A percentile compares a stretch with the other conserved stretches of the same genome.
These are phyloP conservation scores for Corythoichthys haematopterus DNA, from an alignment of 2,113 vertebrate species.

Conservation along the genomic window DNA sequence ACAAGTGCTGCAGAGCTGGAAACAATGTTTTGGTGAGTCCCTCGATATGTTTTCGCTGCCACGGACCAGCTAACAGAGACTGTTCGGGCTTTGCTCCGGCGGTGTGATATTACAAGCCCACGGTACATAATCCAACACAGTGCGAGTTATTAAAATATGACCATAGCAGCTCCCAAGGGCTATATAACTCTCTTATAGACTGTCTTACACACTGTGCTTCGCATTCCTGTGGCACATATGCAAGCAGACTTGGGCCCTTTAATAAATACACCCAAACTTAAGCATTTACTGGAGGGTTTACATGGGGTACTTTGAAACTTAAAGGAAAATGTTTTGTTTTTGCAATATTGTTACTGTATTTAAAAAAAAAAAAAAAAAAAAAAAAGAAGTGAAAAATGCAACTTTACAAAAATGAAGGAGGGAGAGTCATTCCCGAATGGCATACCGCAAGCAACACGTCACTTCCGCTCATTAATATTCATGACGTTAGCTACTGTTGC, in stretches of 20 bases:
- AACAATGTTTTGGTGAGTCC: slow-evolving; percentile 66
- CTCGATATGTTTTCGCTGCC: slow-evolving; percentile 44
- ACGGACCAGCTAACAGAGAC: slow-evolving; percentile 54
- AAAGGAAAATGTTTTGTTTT: background rate
- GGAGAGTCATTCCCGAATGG: too few relatives aligned
- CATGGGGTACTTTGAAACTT: background rate
- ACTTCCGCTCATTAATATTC: too few relatives aligned
- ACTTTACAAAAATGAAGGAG: background rate
- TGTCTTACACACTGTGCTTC: slow-evolving; percentile 31
- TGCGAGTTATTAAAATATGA: slow-evolving; percentile 71
- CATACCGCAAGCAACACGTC: too few relatives aligned
- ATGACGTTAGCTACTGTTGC: too few relatives aligned
- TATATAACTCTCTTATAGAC: slow-evolving; percentile 48
- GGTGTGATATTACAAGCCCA: slow-evolving; percentile 67
- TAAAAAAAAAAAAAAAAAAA: background rate
- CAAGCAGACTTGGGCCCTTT: slow-evolving; percentile 11
- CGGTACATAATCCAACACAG: slow-evolving; percentile 66
- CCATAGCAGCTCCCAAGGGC: slow-evolving; percentile 62
- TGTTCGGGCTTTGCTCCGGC: slow-evolving; percentile 56
- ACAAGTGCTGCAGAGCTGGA: slow-evolving; percentile 70
- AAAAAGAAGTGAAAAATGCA: background rate
- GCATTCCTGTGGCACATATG: slow-evolving; percentile 52
- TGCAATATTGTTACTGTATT: background rate
- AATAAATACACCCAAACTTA: slow-evolving; percentile 24
- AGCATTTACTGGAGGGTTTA: slow-evolving; percentile 14